phyloP scores from a whole-genome alignment of 2,888 invertebrate genomes.

The Lathronympha strigana region DNA sequence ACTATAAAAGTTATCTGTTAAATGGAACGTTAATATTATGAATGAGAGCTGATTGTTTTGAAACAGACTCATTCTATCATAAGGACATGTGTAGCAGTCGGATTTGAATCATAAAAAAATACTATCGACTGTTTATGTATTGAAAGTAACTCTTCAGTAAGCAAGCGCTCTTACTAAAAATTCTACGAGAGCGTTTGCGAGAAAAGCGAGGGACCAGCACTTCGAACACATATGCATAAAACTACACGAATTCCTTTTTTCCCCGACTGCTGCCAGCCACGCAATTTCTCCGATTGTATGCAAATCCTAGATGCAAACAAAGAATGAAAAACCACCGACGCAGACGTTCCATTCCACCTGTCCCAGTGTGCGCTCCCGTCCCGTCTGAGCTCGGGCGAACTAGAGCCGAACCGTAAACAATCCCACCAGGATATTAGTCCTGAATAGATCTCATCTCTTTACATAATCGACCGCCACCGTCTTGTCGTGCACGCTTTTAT shows the following conservation, averaged over 20 bases:
- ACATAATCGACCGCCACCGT: slow-evolving; percentile 70
- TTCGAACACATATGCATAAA: slow-evolving; percentile 66
- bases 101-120: slow-evolving; percentile 25
- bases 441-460: slow-evolving; percentile 74
- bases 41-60: slow-evolving; percentile 35
- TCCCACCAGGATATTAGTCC: slow-evolving; percentile 69
- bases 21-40: slow-evolving; percentile 22
- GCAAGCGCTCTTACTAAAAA: slow-evolving; percentile 35
- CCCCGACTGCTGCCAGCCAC: slow-evolving; percentile 65
- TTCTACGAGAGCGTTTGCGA: slow-evolving; percentile 48
- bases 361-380: slow-evolving; percentile 52
- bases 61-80: slow-evolving; percentile 27
- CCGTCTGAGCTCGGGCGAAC: slow-evolving; percentile 64
- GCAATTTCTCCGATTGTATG: slow-evolving; percentile 82
- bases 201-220: slow-evolving; percentile 55
- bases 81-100: slow-evolving; percentile 15
- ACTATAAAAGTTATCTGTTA: slow-evolving; percentile 25
- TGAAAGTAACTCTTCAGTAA: not conserved
- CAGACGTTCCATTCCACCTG: slow-evolving; percentile 73
- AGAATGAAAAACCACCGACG: slow-evolving; percentile 77
- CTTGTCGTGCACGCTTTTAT: slow-evolving; percentile 76
- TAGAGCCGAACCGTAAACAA: slow-evolving; percentile 67
- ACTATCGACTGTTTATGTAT: slow-evolving; percentile 20
- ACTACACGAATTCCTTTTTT: slow-evolving; percentile 71
- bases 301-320: slow-evolving; percentile 80